Percentiles rank a stretch among this genome's conserved stretches.
Evolutionary conservation across 2,888 invertebrate genomes (phyloP).

Genomic region (Linyphia triangularis): DNA sequence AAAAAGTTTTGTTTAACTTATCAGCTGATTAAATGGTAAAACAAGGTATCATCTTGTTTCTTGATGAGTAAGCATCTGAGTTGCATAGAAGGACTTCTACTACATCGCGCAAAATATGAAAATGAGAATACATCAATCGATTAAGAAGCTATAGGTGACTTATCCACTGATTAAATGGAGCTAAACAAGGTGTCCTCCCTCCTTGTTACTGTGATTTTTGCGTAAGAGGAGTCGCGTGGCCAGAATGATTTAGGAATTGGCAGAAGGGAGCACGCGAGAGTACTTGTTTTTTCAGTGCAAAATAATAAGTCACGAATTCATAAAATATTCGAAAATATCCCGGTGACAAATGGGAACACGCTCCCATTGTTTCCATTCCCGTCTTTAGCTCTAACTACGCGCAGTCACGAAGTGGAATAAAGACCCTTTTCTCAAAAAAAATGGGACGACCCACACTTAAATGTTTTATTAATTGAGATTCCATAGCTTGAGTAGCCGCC

Average conservation of each 20-base stretch:
- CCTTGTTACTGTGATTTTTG: constrained; percentile 29
- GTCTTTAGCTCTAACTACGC: constrained; percentile 55
- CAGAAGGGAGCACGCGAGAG: constrained; percentile 36
- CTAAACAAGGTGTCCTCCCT: constrained; percentile 5
- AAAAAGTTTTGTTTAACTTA: no score
- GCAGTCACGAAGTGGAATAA: constrained; percentile 49
- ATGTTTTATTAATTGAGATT: constrained; percentile 68
- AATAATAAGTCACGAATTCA: constrained; percentile 64
- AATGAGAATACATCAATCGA: no score
- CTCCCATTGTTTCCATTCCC: constrained; percentile 55
- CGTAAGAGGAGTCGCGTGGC: constrained; percentile 49
- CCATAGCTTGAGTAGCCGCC: no score
- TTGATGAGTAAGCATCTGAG: no score
- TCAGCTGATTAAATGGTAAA: no score
- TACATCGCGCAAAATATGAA: no score
- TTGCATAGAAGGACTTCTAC: no score
- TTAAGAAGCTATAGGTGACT: no score
- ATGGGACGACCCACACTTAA: constrained; percentile 38
- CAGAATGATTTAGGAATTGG: constrained; percentile 41
- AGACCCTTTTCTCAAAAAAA: constrained; percentile 13
- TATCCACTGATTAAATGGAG: constrained; percentile 1
- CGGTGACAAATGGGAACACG: constrained; percentile 65
- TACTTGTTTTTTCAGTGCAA: constrained; percentile 17
- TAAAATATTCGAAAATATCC: constrained; percentile 62
- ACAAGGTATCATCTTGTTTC: no score